phyloP scores from a whole-genome alignment of 2,888 invertebrate species.

The Epinotia brunnichana region DNA sequence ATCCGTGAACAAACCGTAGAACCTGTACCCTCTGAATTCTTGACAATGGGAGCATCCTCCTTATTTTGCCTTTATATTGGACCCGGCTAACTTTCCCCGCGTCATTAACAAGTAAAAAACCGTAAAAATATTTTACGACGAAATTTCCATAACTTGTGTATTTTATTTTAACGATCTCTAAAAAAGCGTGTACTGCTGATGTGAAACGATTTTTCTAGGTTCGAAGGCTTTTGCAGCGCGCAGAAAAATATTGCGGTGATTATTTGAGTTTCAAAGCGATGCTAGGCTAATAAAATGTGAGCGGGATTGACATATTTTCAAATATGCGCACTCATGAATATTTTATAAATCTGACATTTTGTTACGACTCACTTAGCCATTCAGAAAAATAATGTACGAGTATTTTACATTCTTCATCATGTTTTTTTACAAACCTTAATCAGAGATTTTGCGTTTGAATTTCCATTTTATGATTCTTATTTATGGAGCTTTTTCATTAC shows the following conservation, averaged over 20 bases:
- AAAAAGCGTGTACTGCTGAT: constrained; percentile 25
- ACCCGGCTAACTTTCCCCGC: constrained; percentile 16
- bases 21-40: neutral
- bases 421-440: too few relatives aligned
- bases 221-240: constrained; percentile 12
- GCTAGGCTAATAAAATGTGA: constrained; percentile 22
- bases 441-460: too few relatives aligned
- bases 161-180: constrained; percentile 20
- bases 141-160: constrained; percentile 26
- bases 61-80: constrained; percentile 26
- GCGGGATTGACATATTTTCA: constrained; percentile 16
- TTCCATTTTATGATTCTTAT: too few relatives aligned
- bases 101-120: constrained; percentile 32
- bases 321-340: constrained; percentile 7
- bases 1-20: constrained; percentile 6
- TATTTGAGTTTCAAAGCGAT: constrained; percentile 14
- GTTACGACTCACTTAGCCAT: neutral
- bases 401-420: too few relatives aligned
- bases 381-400: neutral
- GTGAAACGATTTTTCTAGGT: constrained; percentile 20
- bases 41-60: constrained; percentile 14
- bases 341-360: neutral
- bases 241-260: constrained; percentile 19
- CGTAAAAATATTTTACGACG: constrained; percentile 32
- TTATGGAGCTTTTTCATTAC: too few relatives aligned